Conservation (phyloP, 2,888 invertebrate genomes). For the Rugalucina vietnamica region DNA sequence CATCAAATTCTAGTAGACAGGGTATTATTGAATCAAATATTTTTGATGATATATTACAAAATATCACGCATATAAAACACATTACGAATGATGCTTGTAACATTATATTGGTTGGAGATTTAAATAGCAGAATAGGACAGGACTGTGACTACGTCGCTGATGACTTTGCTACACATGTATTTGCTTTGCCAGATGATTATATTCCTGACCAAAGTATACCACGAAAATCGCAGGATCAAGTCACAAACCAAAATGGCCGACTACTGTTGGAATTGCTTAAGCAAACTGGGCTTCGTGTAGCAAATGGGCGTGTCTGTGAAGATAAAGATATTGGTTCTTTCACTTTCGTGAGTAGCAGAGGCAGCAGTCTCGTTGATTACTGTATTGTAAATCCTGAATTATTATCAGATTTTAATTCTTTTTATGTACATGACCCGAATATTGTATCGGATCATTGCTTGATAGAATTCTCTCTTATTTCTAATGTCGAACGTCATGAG, state of each 20-base stretch:
- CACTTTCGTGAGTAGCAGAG: constrained; percentile 14
- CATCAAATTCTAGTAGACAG: constrained; percentile 19
- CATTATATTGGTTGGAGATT: constrained; percentile 22
- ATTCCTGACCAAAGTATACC: not conserved
- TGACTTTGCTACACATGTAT: constrained; percentile 9
- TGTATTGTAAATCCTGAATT: not conserved
- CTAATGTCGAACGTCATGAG: too few relatives aligned
- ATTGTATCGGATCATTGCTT: constrained; percentile 32
- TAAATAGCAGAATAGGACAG: not conserved
- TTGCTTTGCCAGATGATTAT: constrained; percentile 27
- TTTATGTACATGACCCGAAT: constrained; percentile 22
- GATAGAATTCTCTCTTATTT: not conserved
- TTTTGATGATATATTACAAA: constrained; percentile 9
- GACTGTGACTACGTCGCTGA: constrained; percentile 19
- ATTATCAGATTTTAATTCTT: not conserved
- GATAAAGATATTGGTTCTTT: constrained; percentile 11
- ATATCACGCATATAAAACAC: not conserved
- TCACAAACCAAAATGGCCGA: constrained; percentile 6
- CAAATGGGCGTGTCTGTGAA: constrained; percentile 21
- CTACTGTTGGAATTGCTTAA: constrained; percentile 28
- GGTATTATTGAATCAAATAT: constrained; percentile 8
- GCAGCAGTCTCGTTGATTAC: constrained; percentile 16
- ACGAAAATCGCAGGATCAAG: constrained; percentile 11
- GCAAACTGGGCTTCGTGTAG: constrained; percentile 23
- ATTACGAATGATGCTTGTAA: not conserved